These are phyloP conservation scores for Amazona ochrocephala DNA, from an alignment of 2,797 vertebrate species.

Conservation along the genomic window DNA sequence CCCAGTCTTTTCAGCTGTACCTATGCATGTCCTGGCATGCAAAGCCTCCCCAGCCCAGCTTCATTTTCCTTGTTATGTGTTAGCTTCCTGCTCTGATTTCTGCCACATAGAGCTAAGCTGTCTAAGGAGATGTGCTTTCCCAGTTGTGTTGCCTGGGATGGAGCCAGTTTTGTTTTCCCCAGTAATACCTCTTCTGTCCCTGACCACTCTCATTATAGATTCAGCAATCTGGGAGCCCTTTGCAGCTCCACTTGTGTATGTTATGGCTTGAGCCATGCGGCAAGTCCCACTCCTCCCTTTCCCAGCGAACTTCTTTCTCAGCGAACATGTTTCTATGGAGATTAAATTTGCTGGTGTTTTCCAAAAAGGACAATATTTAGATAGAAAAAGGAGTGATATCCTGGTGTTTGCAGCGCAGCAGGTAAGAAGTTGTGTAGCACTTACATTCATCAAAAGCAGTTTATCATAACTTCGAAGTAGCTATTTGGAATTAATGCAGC, in stretches of 20 bases:
- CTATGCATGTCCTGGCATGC: neutral
- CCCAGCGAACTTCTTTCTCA: neutral
- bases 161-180: neutral
- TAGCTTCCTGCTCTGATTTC: neutral
- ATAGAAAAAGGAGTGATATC: neutral
- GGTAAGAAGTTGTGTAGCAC: neutral
- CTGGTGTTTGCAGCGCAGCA: neutral
- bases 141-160: neutral
- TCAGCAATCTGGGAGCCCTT: neutral
- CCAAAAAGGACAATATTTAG: neutral
- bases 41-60: accelerated
- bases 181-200: neutral
- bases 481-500: neutral
- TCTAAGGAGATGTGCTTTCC: neutral
- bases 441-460: neutral
- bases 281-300: neutral
- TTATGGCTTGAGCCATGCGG: neutral
- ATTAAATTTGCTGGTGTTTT: neutral
- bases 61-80: neutral
- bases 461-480: neutral
- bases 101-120: neutral
- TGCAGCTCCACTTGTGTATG: neutral
- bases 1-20: neutral
- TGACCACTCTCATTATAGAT: neutral
- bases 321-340: neutral